phyloP scores from a whole-genome alignment of 2,113 vertebrate genomes.

The Podarcis raffonei region DNA sequence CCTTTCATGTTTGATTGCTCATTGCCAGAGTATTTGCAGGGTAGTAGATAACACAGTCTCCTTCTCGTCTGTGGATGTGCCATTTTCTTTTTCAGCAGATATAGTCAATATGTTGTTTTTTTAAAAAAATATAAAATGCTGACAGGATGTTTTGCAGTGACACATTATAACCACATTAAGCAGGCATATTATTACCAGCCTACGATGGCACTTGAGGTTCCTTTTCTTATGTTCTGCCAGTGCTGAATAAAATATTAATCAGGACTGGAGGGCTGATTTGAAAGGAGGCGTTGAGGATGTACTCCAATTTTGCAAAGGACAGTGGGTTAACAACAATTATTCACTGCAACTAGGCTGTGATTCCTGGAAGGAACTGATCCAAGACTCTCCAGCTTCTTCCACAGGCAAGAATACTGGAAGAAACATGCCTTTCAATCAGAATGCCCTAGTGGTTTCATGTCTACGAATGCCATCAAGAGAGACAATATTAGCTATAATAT shows the following conservation, averaged over 20 bases:
- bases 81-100: constrained; percentile 54
- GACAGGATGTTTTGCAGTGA: constrained; percentile 61
- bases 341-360: too few relatives aligned
- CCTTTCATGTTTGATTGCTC: constrained; percentile 68
- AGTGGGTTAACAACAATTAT: too few relatives aligned
- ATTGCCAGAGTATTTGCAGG: constrained; percentile 61
- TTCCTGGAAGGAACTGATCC: too few relatives aligned
- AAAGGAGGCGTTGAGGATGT: constrained; percentile 47
- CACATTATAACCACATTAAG: constrained; percentile 65
- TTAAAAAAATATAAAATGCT: constrained; percentile 54
- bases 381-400: too few relatives aligned
- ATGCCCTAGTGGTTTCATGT: too few relatives aligned
- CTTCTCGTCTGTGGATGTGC: constrained; percentile 36
- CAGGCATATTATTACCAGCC: constrained; percentile 60
- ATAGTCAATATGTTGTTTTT: too few relatives aligned
- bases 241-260: constrained; percentile 67
- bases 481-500: too few relatives aligned
- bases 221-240: constrained; percentile 65
- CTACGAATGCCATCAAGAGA: too few relatives aligned
- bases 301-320: too few relatives aligned
- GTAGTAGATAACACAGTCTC: constrained; percentile 18
- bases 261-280: constrained; percentile 54
- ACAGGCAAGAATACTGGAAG: too few relatives aligned
- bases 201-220: constrained; percentile 48
- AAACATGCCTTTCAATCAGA: too few relatives aligned